phyloP scores from a whole-genome alignment of 2,888 invertebrate species.

The Achlya flavicornis region DNA sequence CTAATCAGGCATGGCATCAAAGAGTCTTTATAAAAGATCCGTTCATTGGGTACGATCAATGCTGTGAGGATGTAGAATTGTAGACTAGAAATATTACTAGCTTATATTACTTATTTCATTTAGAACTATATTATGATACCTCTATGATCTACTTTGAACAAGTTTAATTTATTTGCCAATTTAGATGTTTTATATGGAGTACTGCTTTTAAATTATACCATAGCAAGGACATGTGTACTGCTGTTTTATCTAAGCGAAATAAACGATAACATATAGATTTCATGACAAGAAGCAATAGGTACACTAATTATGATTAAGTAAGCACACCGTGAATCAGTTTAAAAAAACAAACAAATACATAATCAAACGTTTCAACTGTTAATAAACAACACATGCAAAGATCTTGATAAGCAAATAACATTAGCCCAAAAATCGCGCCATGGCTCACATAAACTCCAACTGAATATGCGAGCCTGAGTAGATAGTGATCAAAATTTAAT shows the following conservation, averaged over 20 bases:
- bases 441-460: conserved; percentile 33
- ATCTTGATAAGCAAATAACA: conserved; percentile 37
- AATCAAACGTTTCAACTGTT: not conserved
- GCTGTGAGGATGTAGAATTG: no score
- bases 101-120: no score
- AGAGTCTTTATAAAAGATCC: not conserved
- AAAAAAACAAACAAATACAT: not conserved
- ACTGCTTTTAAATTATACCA: no score
- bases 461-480: conserved; percentile 35
- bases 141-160: no score
- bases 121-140: no score
- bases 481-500: conserved; percentile 61
- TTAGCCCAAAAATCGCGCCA: conserved; percentile 33
- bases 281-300: not conserved
- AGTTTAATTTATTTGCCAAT: no score
- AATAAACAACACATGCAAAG: conserved; percentile 1
- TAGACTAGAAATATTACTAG: no score
- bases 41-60: not conserved
- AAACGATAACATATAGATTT: not conserved
- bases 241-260: not conserved
- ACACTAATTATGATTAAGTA: not conserved
- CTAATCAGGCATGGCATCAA: not conserved
- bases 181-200: no score
- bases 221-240: no score
- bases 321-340: not conserved